phyloP scores from a whole-genome alignment of 2,797 vertebrate species.

The Chaunax sp. region DNA sequence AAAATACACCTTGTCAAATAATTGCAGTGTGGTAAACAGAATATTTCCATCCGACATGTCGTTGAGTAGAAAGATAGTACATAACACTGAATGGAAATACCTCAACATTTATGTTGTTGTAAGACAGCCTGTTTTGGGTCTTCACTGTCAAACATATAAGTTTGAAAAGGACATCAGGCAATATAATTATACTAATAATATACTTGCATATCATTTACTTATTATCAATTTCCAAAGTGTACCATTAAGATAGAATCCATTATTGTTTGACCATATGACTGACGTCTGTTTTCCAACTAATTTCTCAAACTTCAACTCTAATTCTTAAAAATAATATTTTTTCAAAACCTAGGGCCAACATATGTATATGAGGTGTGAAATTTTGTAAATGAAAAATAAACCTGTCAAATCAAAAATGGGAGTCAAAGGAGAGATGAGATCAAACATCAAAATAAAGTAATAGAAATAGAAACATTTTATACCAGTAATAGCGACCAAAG shows the following conservation, averaged over 20 bases:
- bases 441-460: neutral
- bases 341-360: too few relatives aligned
- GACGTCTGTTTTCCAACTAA: too few relatives aligned
- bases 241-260: neutral
- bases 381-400: neutral
- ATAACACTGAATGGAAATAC: too few relatives aligned
- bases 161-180: neutral
- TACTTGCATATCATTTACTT: neutral
- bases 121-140: neutral
- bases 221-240: neutral
- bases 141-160: neutral
- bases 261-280: neutral
- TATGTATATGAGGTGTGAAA: too few relatives aligned
- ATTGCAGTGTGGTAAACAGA: neutral
- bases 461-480: neutral
- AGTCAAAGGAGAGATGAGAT: neutral
- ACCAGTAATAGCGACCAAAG: neutral
- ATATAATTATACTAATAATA: neutral
- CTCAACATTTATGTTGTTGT: too few relatives aligned
- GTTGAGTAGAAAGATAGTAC: neutral
- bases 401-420: neutral
- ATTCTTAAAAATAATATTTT: too few relatives aligned
- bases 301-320: neutral
- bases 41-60: neutral
- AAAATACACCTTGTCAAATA: neutral